Evolutionary conservation across 2,797 vertebrate genomes (phyloP).

Genomic region (Amblyopsis hoosieri): DNA sequence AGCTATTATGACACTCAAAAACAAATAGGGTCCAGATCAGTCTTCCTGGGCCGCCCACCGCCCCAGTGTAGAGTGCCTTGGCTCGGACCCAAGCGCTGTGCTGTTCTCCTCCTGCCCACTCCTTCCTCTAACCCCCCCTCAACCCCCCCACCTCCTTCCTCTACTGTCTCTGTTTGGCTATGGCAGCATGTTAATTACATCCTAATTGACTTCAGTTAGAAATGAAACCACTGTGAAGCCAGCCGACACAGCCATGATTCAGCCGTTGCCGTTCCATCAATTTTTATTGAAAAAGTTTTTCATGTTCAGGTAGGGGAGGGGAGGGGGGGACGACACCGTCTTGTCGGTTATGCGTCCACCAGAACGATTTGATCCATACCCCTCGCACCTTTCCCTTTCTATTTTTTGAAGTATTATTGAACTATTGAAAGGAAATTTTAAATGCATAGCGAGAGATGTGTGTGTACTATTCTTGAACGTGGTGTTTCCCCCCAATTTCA

Average conservation of each 20-base stretch:
- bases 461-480: slow-evolving; percentile 21
- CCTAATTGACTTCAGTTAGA: slow-evolving; percentile 67
- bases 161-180: slow-evolving; percentile 49
- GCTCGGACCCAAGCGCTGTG: slow-evolving; percentile 38
- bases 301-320: neutral
- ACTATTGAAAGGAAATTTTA: slow-evolving; percentile 31
- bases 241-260: slow-evolving; percentile 51
- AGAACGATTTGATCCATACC: slow-evolving; percentile 7
- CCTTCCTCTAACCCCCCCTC: slow-evolving; percentile 31
- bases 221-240: slow-evolving; percentile 51
- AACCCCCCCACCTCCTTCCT: neutral
- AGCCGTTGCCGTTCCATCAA: slow-evolving; percentile 23
- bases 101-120: slow-evolving; percentile 50
- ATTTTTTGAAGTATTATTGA: slow-evolving; percentile 11
- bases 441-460: slow-evolving; percentile 34
- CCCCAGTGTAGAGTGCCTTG: slow-evolving; percentile 34
- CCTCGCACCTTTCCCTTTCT: slow-evolving; percentile 33
- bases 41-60: slow-evolving; percentile 32
- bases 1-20: slow-evolving; percentile 20
- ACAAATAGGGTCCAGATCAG: slow-evolving; percentile 39
- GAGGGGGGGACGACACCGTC: slow-evolving; percentile 18
- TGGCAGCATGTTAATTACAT: slow-evolving; percentile 66
- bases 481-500: slow-evolving; percentile 11
- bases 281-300: slow-evolving; percentile 4
- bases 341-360: slow-evolving; percentile 1